These are phyloP conservation scores for Sphaerodactylus townsendi DNA, from an alignment of 2,113 vertebrate genomes.

Conservation along the genomic window DNA sequence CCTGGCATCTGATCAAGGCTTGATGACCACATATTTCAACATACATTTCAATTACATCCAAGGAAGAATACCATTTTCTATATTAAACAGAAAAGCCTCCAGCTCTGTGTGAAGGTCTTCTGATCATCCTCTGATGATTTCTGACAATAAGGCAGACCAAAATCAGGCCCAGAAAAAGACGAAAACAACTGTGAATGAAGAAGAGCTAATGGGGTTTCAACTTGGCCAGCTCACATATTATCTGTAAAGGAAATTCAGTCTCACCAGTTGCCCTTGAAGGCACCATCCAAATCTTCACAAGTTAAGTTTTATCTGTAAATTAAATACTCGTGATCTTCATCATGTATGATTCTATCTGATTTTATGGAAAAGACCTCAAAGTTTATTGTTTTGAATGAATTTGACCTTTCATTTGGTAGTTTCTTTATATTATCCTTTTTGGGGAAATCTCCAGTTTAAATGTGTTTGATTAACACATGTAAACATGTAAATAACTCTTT, in stretches of 20 bases:
- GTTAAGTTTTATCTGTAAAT: background rate
- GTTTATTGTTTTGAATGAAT: background rate
- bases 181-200: background rate
- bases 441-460: background rate
- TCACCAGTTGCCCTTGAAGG: background rate
- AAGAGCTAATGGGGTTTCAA: background rate
- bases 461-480: background rate
- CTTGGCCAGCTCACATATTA: background rate
- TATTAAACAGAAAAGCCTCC: background rate
- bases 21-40: slow-evolving; percentile 38
- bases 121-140: background rate
- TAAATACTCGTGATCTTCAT: background rate
- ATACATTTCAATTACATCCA: slow-evolving; percentile 20
- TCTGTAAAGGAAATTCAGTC: background rate
- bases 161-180: background rate
- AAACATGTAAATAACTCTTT: background rate
- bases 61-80: slow-evolving; percentile 17
- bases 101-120: slow-evolving; percentile 18
- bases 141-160: background rate
- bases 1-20: slow-evolving; percentile 26
- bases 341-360: background rate
- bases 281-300: background rate
- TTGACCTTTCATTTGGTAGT: background rate
- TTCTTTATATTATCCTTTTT: background rate
- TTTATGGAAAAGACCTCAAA: background rate